Conservation (phyloP, 2,797 vertebrate genomes). For the Falco cherrug region DNA sequence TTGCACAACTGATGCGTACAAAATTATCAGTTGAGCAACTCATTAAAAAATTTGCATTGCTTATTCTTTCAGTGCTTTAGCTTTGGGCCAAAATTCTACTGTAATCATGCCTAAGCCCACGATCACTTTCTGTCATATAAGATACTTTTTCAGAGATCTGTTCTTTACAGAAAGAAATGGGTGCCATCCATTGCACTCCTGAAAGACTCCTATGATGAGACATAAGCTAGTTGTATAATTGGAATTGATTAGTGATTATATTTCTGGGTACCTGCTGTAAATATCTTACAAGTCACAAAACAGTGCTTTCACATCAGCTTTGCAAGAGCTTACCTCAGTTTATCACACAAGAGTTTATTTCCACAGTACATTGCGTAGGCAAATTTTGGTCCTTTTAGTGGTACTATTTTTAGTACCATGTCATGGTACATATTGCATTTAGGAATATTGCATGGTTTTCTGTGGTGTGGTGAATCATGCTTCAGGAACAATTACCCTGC, state of each 20-base stretch:
- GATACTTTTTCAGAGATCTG: no score
- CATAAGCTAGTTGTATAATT: neutral
- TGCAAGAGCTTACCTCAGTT: neutral
- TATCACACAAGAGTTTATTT: neutral
- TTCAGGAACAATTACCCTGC: neutral
- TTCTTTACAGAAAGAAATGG: neutral
- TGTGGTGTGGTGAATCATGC: neutral
- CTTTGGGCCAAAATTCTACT: conserved; percentile 11
- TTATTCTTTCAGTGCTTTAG: neutral
- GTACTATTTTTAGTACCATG: neutral
- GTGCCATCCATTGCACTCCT: neutral
- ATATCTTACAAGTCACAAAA: neutral
- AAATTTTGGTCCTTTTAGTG: neutral
- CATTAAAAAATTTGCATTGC: neutral
- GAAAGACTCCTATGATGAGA: neutral
- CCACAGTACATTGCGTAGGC: neutral
- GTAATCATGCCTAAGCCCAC: neutral
- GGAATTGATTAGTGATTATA: neutral
- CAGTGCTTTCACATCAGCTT: neutral
- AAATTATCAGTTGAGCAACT: neutral
- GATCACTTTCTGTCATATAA: neutral
- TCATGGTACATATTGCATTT: neutral
- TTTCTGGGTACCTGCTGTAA: neutral
- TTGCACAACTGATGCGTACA: neutral
- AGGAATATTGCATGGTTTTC: neutral